Evolutionary conservation across 2,113 vertebrate species (phyloP), one percentile per base, ranked within the genome.

Genomic region (Tamias sibiricus): DNA sequence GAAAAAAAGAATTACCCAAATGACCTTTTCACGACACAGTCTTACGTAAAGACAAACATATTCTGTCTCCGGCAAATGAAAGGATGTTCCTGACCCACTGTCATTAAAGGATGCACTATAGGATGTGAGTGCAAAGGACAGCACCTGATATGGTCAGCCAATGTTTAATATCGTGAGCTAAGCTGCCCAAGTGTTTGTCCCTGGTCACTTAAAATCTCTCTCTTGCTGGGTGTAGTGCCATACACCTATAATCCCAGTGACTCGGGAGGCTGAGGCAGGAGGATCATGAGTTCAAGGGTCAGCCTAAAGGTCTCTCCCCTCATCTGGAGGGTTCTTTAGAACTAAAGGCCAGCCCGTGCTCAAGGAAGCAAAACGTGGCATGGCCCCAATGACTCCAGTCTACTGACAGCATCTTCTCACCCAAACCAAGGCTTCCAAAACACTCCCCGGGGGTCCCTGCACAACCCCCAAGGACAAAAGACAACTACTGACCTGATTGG

Each of bases 401-500:
- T 37, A 28, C 44, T 47, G 72, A 54, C n/a, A 19, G 71, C 10
- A 7, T 57, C n/a, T 82, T 42, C 32, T 96, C 72, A 26, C 26
- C 14, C 44, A 42, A 57, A 90, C 1, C 72, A 9, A 57, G 62
- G 57, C 71, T 72, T 85, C 89, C 72, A 72, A 40, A 74, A 81
- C 59, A n/a, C 13, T 26, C 72, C 32, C 0, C 0, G 8, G n/a
- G 37, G 37, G 4, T 35, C 26, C 4, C 10, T 1, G 44, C 44
- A 22, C 42, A 86, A 35, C 44, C 59, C 59, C 26, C 8, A 1
- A 1, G 6, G 6, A 30, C 4, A 54, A 24, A 75, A 83, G 75
- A 72, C 2, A 42, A 2, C 35, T 16, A 92, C 98, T 97, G 97
- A 99, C 99, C 99, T 99, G 97, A 99, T 99, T 0, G 99, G 98